Conservation (phyloP, 2,888 invertebrate genomes). For the Auanema sp. region DNA sequence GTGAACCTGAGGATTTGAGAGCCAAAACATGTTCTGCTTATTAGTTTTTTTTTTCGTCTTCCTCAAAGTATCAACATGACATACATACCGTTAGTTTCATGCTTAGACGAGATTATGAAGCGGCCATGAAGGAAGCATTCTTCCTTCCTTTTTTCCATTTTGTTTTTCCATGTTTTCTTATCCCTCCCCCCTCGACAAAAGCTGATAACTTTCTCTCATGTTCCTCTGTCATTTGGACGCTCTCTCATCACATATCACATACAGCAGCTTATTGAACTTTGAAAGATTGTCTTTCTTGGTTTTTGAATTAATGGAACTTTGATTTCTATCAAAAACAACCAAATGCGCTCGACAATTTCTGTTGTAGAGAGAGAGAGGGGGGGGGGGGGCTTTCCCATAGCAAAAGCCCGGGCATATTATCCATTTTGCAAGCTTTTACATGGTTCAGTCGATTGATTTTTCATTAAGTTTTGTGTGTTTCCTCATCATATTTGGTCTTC, state of each 20-base stretch:
- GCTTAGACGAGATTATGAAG: too few relatives aligned
- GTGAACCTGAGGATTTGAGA: too few relatives aligned
- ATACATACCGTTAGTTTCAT: not conserved
- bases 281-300: constrained; percentile 5
- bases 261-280: not conserved
- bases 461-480: too few relatives aligned
- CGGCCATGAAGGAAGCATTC: not conserved
- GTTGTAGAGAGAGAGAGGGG: too few relatives aligned
- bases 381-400: too few relatives aligned
- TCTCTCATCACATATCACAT: constrained; percentile 6
- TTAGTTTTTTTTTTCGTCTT: too few relatives aligned
- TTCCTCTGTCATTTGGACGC: not conserved
- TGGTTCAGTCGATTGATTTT: too few relatives aligned
- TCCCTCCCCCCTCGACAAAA: not conserved
- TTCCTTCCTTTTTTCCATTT: not conserved
- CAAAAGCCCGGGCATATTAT: too few relatives aligned
- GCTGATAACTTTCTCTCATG: too few relatives aligned
- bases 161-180: constrained; percentile 1
- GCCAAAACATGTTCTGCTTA: too few relatives aligned
- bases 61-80: not conserved
- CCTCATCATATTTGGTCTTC: too few relatives aligned
- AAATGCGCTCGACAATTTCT: not conserved
- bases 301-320: not conserved
- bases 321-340: not conserved
- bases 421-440: too few relatives aligned